Conservation (phyloP, 2,113 vertebrate genomes). For the Ptilonorhynchus violaceus region DNA sequence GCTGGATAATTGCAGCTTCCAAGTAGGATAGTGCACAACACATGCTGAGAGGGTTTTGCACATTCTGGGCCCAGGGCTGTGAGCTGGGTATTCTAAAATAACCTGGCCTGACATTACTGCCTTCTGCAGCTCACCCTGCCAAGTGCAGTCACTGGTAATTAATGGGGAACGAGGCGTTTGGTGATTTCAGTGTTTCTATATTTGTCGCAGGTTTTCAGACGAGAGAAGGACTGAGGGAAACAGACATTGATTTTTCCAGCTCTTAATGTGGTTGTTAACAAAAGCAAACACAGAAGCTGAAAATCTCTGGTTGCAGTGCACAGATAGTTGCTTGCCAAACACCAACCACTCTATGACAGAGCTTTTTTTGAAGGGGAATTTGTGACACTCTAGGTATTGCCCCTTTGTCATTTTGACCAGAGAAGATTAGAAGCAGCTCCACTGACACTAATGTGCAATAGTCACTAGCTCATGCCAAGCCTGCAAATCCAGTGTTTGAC, state of each 20-base stretch:
- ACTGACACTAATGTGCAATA: background rate
- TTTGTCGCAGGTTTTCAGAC: conserved; percentile 18
- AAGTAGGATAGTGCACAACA: background rate
- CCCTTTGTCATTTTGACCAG: background rate
- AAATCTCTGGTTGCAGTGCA: background rate
- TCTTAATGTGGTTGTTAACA: background rate
- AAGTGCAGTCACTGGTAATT: background rate
- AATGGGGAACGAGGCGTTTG: background rate
- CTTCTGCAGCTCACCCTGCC: background rate
- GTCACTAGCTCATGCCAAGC: background rate
- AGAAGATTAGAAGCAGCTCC: background rate
- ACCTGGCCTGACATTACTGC: background rate
- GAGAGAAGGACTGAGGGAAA: background rate
- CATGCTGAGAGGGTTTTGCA: background rate
- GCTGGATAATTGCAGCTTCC: background rate
- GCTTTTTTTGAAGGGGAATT: background rate
- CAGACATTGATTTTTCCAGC: conserved; percentile 7
- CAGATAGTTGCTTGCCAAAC: background rate
- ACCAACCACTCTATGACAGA: background rate
- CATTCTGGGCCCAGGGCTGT: background rate
- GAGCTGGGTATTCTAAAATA: background rate
- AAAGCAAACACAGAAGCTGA: background rate
- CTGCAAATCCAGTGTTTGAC: background rate
- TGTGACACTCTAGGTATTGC: background rate
- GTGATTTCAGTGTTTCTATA: conserved; percentile 18